Base-by-base conservation (phyloP, 2,113 vertebrate species). In the Serilophus lunatus region DNA sequence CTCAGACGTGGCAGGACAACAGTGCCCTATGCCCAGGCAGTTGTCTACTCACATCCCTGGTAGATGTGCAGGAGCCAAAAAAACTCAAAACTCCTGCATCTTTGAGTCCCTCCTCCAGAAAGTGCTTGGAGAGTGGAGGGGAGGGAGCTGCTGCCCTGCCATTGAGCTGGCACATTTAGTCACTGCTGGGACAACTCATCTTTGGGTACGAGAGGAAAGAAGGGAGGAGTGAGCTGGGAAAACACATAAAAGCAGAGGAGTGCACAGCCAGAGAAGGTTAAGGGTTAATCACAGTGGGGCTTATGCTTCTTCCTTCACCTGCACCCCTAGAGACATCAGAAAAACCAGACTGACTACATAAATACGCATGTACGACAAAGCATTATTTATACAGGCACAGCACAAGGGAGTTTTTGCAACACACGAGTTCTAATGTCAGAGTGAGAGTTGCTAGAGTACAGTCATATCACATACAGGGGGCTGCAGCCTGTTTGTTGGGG, bases 1-100 rank as follows among this genome's bases (percentile, higher is more conserved):
- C 70, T 68, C 0, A 0, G 20, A 10, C 0, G 1, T 38, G 2
- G 7, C 47, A 45, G 47, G n/a, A 35, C 2, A 1, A 6, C 1
- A 3, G 10, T 12, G 13, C 12, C 31, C 42, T 23, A 6, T 11
- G 33, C 29, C 40, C 1, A 1, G 24, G 8, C 49, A 31, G n/a
- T 19, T 13, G 18, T 12, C 3, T 72, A 25, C 24, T 4, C 3
- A 26, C 6, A 1, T 19, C 22, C 40, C 49, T 3, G 6, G 9
- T 14, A 24, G 61, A 6, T 12, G 13, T 6, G 2, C 17, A 22
- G 0, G 0, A 76, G 10, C 7, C 8, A 13, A 50, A 74, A 70
- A 70, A 47, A 4, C 6, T n/a, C 42, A n/a, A 65, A 63, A 33
- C 0, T 3, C 35, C 35, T 23, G 5, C 54, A 78, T 24, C 19